Conservation (phyloP, 1,140 invertebrate genomes). For the Bombyx mandarina region DNA sequence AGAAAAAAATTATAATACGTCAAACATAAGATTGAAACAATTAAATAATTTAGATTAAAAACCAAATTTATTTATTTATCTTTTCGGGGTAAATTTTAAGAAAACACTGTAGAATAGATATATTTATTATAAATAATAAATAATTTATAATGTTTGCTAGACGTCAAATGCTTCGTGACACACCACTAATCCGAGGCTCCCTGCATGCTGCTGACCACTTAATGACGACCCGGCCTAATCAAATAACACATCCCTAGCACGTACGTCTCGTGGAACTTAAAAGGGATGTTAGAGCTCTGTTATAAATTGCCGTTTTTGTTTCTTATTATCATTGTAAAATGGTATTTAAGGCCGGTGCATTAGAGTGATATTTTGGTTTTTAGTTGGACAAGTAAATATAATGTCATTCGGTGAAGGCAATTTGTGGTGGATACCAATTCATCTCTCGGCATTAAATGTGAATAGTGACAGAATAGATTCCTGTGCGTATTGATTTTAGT, state of each 20-base stretch:
- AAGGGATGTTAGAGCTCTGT: conserved; percentile 2
- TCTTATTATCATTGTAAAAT: neutral
- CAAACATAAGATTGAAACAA: too few species aligned
- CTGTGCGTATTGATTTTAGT: neutral
- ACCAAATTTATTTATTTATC: too few species aligned
- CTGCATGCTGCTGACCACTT: conserved; percentile 6
- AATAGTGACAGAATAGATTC: conserved; percentile 23
- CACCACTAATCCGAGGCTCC: conserved; percentile 8
- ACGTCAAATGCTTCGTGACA: conserved; percentile 11
- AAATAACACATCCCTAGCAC: neutral
- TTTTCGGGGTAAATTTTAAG: too few species aligned
- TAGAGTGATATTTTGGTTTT: conserved; percentile 8
- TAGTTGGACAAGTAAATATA: conserved; percentile 15
- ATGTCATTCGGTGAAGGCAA: conserved; percentile 29
- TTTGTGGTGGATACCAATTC: conserved; percentile 42
- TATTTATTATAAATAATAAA: conserved; percentile 10
- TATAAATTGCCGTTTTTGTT: neutral
- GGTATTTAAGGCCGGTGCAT: neutral
- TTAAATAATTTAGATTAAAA: too few species aligned
- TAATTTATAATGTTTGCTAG: conserved; percentile 22
- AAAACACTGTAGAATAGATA: neutral
- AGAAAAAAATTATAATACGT: too few species aligned
- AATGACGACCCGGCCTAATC: conserved; percentile 4
- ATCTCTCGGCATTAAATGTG: conserved; percentile 34
- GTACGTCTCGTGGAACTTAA: neutral